Conservation (phyloP, 2,113 vertebrate species). For the Mustela nigripes region DNA sequence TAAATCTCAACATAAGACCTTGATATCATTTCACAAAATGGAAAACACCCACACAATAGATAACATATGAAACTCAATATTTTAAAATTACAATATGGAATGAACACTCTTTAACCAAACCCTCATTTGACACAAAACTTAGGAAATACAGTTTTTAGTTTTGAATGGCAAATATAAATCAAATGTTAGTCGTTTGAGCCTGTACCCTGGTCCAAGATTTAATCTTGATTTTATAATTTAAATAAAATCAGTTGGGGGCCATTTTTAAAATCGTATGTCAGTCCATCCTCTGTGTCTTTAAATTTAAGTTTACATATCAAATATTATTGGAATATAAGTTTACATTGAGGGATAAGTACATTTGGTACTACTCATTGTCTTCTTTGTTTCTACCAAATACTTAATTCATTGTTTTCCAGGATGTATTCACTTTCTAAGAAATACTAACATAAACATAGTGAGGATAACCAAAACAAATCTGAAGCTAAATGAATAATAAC, state of each 20-base stretch:
- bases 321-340: not conserved
- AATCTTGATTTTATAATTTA: not conserved
- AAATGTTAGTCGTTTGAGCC: not conserved
- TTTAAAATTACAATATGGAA: constrained; percentile 34
- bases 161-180: constrained; percentile 31
- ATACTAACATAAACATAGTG: not conserved
- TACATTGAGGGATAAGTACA: not conserved
- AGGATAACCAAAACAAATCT: not conserved
- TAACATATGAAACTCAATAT: constrained; percentile 35
- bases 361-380: not conserved
- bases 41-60: not conserved
- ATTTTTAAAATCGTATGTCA: not conserved
- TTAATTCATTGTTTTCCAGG: not conserved
- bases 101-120: not conserved
- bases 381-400: not conserved
- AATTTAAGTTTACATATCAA: not conserved
- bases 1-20: constrained; percentile 18
- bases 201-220: not conserved
- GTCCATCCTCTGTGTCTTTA: not conserved
- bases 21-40: constrained; percentile 66
- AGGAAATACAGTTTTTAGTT: not conserved
- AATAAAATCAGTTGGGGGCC: not conserved
- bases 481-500: not conserved
- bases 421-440: not conserved
- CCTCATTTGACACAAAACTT: constrained; percentile 49